These are phyloP conservation scores for Ormia ochracea DNA, from an alignment of 2,888 invertebrate species.

Conservation along the genomic window DNA sequence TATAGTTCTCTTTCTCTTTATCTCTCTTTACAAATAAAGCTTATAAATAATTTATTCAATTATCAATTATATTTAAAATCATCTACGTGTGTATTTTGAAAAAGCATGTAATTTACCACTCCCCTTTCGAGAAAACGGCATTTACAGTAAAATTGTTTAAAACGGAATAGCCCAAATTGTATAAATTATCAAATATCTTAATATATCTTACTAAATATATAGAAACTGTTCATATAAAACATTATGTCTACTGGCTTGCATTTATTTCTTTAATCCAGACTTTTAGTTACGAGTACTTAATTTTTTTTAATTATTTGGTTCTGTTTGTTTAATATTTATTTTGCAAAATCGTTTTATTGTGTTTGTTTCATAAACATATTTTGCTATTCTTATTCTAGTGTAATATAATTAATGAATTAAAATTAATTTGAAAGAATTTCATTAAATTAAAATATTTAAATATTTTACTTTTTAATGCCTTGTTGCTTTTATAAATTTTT, in stretches of 20 bases:
- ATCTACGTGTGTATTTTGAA: constrained; percentile 59
- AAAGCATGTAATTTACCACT: constrained; percentile 44
- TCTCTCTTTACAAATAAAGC: constrained; percentile 19
- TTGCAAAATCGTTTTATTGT: not conserved
- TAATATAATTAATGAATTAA: constrained; percentile 12
- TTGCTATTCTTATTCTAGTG: constrained; percentile 34
- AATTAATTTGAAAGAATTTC: constrained; percentile 10
- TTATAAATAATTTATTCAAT: constrained; percentile 25
- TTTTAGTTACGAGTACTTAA: constrained; percentile 9
- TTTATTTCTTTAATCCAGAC: not conserved
- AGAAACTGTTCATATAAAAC: constrained; percentile 25
- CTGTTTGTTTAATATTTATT: too few relatives aligned
- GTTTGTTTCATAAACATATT: constrained; percentile 17
- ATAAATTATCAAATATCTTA: constrained; percentile 14
- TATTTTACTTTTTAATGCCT: constrained; percentile 58
- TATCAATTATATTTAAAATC: constrained; percentile 27
- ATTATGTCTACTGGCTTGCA: constrained; percentile 49
- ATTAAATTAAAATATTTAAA: constrained; percentile 26
- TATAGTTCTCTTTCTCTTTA: constrained; percentile 24
- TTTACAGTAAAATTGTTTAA: constrained; percentile 15
- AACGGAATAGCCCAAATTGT: constrained; percentile 35
- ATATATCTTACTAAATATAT: not conserved
- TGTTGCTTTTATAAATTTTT: constrained; percentile 32
- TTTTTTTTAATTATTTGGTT: not conserved
- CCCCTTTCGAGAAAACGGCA: constrained; percentile 2